A percentile compares a stretch with the other conserved stretches of the same genome.
Evolutionary conservation across 2,113 vertebrate species (phyloP).

Genomic region (Hydropotes inermis): DNA sequence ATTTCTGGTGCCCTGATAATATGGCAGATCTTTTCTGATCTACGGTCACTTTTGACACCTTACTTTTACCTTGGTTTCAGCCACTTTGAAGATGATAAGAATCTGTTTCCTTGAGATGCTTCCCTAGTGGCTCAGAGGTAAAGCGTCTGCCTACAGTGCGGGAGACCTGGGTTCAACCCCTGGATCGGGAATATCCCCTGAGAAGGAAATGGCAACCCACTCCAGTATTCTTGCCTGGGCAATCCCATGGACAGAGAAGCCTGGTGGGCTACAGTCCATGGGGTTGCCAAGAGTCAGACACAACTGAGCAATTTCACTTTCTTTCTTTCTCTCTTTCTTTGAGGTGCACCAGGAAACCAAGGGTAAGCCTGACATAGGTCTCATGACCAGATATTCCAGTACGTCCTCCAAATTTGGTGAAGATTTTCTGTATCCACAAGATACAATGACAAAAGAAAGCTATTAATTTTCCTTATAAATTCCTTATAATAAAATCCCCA

Average conservation of each 20-base stretch:
- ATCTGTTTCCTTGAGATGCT: neutral
- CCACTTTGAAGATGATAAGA: neutral
- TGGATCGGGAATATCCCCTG: neutral
- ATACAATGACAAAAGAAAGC: neutral
- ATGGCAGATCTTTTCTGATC: neutral
- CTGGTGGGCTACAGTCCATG: neutral
- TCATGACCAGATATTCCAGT: rapidly evolving
- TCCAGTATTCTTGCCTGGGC: neutral
- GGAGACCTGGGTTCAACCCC: neutral
- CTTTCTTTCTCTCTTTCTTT: neutral
- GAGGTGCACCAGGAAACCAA: too few relatives aligned
- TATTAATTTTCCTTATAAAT: neutral
- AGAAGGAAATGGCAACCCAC: neutral
- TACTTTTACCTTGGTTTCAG: neutral
- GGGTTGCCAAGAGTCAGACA: neutral
- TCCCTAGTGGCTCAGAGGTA: neutral
- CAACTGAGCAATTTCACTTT: neutral
- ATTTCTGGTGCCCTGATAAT: rapidly evolving
- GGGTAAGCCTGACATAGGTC: too few relatives aligned
- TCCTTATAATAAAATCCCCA: neutral
- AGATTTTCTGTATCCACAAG: neutral
- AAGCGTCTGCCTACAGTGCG: rapidly evolving
- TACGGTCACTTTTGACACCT: neutral
- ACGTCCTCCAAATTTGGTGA: too few relatives aligned
- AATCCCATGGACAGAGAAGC: neutral